A percentile compares a stretch with the other conserved stretches of the same genome.
phyloP scores from a whole-genome alignment of 2,888 invertebrate species.

The Protonemura montana region DNA sequence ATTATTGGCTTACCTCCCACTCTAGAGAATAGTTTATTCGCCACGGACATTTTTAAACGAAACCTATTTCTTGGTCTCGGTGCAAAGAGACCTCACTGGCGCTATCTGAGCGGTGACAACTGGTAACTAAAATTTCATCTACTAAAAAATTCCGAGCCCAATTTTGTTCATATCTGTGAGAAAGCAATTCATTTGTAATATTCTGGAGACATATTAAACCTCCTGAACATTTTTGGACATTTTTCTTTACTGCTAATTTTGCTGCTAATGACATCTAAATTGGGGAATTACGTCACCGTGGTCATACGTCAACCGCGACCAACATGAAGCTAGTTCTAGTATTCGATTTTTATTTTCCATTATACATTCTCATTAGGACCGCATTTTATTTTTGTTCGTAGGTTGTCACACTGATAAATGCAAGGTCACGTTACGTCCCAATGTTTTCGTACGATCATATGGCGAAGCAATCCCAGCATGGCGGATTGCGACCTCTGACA shows the following conservation, averaged over 20 bases:
- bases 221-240: neutral
- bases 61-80: neutral
- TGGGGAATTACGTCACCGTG: neutral
- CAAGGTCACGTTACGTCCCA: neutral
- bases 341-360: neutral
- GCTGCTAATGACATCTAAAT: neutral
- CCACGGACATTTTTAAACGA: conserved; percentile 12
- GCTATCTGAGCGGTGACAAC: neutral
- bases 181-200: neutral
- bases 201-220: neutral
- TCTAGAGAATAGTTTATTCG: neutral
- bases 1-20: neutral
- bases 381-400: neutral
- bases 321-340: neutral
- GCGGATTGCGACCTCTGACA: neutral
- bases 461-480: neutral
- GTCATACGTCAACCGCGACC: neutral
- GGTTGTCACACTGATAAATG: neutral
- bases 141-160: too few relatives aligned
- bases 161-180: too few relatives aligned
- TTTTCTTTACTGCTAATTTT: neutral
- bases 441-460: neutral
- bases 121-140: neutral
- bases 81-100: neutral
- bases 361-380: neutral